Evolutionary conservation across 1,140 invertebrate species (phyloP), one percentile per base, ranked within the genome.

Genomic region (Mizuhopecten yessoensis): DNA sequence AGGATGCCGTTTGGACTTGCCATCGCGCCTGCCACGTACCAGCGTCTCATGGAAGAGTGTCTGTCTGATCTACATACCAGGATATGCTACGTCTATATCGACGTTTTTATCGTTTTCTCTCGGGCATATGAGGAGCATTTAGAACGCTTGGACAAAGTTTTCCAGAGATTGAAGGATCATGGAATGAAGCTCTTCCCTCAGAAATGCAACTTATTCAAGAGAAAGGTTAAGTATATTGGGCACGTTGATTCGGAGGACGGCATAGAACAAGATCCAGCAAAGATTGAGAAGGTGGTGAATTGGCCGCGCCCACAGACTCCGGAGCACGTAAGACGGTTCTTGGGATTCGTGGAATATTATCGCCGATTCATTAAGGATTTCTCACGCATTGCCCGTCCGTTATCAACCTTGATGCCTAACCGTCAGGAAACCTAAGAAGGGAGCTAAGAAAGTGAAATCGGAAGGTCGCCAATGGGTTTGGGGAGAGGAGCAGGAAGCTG

Each of bases 81-180:
- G n/a, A 87, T 90, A 23, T 75, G 7, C 75, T n/a, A 11, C n/a
- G 36, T 87, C 2, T 90, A 87, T 20, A 20, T 90, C 11, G 86
- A 90, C 29, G 89, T 86, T 33, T 9, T 86, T 17, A 90, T 90
- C 0, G 45, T 90, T 0, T 90, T 86, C 23, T 86, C 89, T 7
- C n/a, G 39, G 13, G 87, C 89, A 5, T 90, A 86, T 87, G 75
- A 90, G 23, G 75, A 90, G 45, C 89, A 90, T 86, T 23, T 90
- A 29, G 33, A 45, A 0, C 36, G 89, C 39, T 20, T 90, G 0
- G 13, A 90, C 1, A n/a, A n/a, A n/a, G n/a, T n/a, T n/a, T n/a
- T n/a, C n/a, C 86, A 34, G 23, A 15, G 89, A 42, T 23, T 86
- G 0, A 39, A 49, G 86, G 89, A 90, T 11, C 23, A 34, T 87